Evolutionary conservation across 2,797 vertebrate species (phyloP).

Genomic region (Peromyscus attwateri): DNA sequence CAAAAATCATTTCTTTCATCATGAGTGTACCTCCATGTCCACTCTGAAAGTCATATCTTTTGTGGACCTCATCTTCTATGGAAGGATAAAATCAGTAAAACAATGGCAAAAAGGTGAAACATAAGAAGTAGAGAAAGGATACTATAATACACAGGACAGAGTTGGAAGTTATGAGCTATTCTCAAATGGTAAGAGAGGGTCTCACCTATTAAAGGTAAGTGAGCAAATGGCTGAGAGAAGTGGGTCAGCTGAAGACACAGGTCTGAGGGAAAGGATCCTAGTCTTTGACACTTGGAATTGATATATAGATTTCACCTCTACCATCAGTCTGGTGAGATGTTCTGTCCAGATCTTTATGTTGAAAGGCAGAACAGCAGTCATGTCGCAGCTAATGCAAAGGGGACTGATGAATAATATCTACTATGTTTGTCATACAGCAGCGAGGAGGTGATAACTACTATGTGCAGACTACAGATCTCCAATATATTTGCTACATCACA

Average conservation of each 20-base stretch:
- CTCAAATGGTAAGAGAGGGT: neutral
- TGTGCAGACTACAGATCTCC: too few relatives aligned
- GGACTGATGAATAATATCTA: neutral
- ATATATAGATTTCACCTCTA: neutral
- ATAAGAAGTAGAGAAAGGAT: neutral
- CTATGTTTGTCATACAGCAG: neutral
- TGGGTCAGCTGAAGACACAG: neutral
- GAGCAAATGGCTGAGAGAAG: neutral
- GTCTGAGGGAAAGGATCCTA: too few relatives aligned
- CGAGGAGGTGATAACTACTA: too few relatives aligned
- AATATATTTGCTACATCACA: neutral
- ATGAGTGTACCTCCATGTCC: neutral
- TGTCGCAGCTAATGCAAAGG: neutral
- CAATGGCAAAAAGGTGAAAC: neutral
- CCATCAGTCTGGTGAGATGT: neutral
- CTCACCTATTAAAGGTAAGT: neutral
- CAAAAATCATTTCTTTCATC: neutral
- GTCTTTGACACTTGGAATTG: too few relatives aligned
- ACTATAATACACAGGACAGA: fast-evolving
- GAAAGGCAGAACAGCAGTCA: neutral
- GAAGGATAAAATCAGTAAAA: neutral
- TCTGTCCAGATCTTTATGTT: neutral
- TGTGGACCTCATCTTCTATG: neutral
- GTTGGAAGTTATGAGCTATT: neutral
- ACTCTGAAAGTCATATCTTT: neutral